Evolutionary conservation across 2,797 vertebrate species (phyloP).

Genomic region (Sphaeramia orbicularis): DNA sequence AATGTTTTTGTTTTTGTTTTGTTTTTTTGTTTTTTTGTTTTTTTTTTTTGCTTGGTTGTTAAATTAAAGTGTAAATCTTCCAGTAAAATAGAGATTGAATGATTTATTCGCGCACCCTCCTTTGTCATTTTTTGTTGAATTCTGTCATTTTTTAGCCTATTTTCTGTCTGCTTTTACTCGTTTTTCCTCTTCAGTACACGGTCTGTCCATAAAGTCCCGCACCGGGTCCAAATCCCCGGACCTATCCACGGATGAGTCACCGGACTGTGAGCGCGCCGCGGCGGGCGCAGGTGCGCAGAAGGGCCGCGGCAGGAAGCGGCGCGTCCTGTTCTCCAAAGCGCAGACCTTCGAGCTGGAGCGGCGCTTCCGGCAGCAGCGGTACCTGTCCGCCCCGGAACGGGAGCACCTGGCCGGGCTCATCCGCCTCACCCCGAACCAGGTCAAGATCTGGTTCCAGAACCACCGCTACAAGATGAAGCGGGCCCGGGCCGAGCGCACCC

Average conservation of each 20-base stretch:
- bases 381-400: slow-evolving; percentile 92
- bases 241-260: slow-evolving; percentile 87
- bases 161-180: slow-evolving; percentile 3
- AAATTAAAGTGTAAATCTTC: no score
- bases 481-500: slow-evolving; percentile 89
- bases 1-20: no score
- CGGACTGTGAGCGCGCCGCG: slow-evolving; percentile 85
- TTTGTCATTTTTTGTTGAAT: no score
- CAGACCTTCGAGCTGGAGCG: slow-evolving; percentile 94
- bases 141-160: no score
- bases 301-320: slow-evolving; percentile 80
- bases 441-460: slow-evolving; percentile 98
- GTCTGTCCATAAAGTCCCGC: slow-evolving; percentile 80
- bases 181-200: slow-evolving; percentile 80
- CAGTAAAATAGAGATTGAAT: no score
- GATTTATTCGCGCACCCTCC: no score
- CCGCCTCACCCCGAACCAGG: slow-evolving; percentile 93
- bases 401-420: slow-evolving; percentile 93
- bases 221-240: slow-evolving; percentile 85
- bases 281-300: slow-evolving; percentile 80
- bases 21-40: no score
- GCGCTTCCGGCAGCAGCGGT: slow-evolving; percentile 92
- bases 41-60: no score
- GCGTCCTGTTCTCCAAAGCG: slow-evolving; percentile 94
- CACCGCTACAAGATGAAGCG: slow-evolving; percentile 95